Percentiles rank a stretch among this genome's conserved stretches.
These are phyloP conservation scores for Tribolium castaneum DNA, from an alignment of 1,140 invertebrate species.

Conservation along the genomic window DNA sequence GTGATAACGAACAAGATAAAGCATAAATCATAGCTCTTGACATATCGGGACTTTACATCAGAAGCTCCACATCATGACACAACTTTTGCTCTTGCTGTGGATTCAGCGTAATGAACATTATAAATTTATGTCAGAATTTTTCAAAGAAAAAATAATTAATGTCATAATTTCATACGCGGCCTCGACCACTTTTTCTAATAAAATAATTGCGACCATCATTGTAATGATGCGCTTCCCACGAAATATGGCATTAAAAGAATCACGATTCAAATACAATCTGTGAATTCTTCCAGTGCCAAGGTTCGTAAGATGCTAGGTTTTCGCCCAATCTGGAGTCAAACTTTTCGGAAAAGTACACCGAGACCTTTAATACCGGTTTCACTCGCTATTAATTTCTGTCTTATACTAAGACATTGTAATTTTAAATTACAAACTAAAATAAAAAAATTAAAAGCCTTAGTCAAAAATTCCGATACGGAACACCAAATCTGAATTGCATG, in stretches of 20 bases:
- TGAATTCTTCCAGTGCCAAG: constrained; percentile 69
- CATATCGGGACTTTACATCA: neutral
- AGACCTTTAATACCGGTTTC: no score
- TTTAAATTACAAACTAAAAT: no score
- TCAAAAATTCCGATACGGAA: neutral
- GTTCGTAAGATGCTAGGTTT: constrained; percentile 54
- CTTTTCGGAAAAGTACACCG: no score
- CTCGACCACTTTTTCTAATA: neutral
- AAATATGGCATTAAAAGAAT: constrained; percentile 67
- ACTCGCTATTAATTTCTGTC: no score
- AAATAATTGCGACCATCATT: constrained; percentile 18
- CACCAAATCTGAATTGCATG: neutral
- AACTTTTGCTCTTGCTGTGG: constrained; percentile 1
- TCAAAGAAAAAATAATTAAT: constrained; percentile 6
- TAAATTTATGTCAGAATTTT: no score
- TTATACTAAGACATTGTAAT: no score
- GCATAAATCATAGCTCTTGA: constrained; percentile 7
- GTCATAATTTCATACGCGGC: constrained; percentile 9
- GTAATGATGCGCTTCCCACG: constrained; percentile 49
- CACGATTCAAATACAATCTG: constrained; percentile 66
- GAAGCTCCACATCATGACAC: neutral
- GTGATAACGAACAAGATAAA: neutral
- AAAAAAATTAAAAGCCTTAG: no score
- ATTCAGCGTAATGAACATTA: neutral
- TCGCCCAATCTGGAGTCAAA: neutral